Percentiles rank a stretch among this genome's conserved stretches.
These are phyloP conservation scores for Drosophila simulans DNA, from an alignment of 1,140 invertebrate species.

Conservation along the genomic window DNA sequence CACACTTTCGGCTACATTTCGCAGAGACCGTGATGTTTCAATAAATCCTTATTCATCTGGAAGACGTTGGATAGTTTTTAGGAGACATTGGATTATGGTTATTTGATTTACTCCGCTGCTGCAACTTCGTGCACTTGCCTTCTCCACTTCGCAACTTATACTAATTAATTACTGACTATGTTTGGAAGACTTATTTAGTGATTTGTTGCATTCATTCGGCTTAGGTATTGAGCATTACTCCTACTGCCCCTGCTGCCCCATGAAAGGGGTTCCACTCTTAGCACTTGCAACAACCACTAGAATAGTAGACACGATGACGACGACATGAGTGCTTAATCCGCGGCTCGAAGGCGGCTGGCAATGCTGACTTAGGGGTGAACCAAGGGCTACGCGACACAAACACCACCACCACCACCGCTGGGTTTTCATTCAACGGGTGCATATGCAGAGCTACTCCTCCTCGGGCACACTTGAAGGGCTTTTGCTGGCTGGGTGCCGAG, in stretches of 20 bases:
- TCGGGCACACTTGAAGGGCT: constrained; percentile 57
- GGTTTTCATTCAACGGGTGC: constrained; percentile 30
- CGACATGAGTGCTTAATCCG: constrained; percentile 52
- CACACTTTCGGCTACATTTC: constrained; percentile 39
- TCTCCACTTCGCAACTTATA: constrained; percentile 48
- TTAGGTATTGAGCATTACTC: constrained; percentile 39
- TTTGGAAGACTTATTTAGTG: constrained; percentile 84
- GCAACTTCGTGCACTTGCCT: constrained; percentile 29
- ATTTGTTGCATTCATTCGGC: constrained; percentile 78
- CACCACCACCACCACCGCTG: constrained; percentile 28
- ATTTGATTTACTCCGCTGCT: constrained; percentile 39
- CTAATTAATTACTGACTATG: constrained; percentile 66
- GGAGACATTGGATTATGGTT: constrained; percentile 14
- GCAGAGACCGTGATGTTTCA: not conserved
- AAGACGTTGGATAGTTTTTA: constrained; percentile 56
- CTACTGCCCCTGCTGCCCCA: constrained; percentile 22
- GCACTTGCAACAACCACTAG: constrained; percentile 65
- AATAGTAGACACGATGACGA: constrained; percentile 31
- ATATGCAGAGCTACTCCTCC: constrained; percentile 20
- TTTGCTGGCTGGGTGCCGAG: constrained; percentile 24
- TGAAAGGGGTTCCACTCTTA: constrained; percentile 36
- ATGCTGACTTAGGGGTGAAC: constrained; percentile 32
- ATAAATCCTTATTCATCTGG: constrained; percentile 36
- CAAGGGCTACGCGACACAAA: constrained; percentile 5
- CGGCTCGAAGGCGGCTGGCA: constrained; percentile 26